These are phyloP conservation scores for Dicycla oo DNA, from an alignment of 2,888 invertebrate genomes.

Conservation along the genomic window DNA sequence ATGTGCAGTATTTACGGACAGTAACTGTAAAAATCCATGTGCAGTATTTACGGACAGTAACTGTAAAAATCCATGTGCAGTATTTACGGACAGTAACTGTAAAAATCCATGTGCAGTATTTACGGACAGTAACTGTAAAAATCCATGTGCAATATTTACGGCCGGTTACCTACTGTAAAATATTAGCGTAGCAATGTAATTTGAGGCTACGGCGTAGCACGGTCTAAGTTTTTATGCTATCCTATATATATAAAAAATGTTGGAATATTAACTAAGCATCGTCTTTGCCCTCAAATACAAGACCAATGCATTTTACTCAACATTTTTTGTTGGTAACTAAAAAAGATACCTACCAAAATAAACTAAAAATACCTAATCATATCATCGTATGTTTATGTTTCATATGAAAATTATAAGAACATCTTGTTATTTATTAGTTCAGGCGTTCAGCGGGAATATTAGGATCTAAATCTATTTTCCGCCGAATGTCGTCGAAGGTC, in stretches of 20 bases:
- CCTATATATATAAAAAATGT: too few species aligned
- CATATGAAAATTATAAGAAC: conserved; percentile 24
- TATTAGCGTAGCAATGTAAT: conserved; percentile 4
- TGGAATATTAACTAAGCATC: background rate
- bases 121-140: too few species aligned
- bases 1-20: too few species aligned
- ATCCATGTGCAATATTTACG: too few species aligned
- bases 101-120: too few species aligned
- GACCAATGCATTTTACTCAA: background rate
- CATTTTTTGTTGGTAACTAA: background rate
- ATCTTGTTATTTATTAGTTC: conserved; percentile 50
- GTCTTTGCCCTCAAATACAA: background rate
- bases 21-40: too few species aligned
- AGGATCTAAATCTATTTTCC: conserved; percentile 73
- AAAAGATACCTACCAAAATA: background rate
- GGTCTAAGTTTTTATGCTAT: background rate
- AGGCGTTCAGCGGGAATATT: conserved; percentile 40
- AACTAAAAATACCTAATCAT: conserved; percentile 12
- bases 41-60: too few species aligned
- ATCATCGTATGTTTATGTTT: conserved; percentile 28
- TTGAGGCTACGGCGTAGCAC: conserved; percentile 23
- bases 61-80: too few species aligned
- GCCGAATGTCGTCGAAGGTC: conserved; percentile 83
- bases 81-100: too few species aligned
- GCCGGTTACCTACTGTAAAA: too few species aligned